These are phyloP conservation scores for Sylvia atricapilla DNA, from an alignment of 2,113 vertebrate species.

Conservation along the genomic window DNA sequence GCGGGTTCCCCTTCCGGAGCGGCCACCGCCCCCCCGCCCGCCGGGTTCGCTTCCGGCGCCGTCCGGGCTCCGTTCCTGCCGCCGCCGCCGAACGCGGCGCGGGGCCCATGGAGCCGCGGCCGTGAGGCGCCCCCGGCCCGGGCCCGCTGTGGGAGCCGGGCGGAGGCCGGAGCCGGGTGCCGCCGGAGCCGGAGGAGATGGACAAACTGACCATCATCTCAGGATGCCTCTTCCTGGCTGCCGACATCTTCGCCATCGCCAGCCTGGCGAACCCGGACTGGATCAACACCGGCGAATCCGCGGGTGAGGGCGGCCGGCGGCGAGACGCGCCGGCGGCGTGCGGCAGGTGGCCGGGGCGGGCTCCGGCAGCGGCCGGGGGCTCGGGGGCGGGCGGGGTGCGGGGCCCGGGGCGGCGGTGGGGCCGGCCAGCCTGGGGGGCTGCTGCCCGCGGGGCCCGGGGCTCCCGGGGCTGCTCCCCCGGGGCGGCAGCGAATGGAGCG, in stretches of 20 bases:
- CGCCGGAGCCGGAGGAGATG: slow-evolving; percentile 79
- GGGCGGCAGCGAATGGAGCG: background rate
- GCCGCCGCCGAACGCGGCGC: background rate
- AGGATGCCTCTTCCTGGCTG: slow-evolving; percentile 94
- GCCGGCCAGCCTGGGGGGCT: too few species aligned
- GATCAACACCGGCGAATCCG: slow-evolving; percentile 93
- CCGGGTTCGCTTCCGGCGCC: too few species aligned
- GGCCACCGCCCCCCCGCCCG: too few species aligned
- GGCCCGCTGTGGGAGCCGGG: slow-evolving; percentile 66
- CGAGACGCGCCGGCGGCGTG: background rate
- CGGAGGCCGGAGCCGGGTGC: slow-evolving; percentile 67
- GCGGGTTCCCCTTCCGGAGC: too few species aligned
- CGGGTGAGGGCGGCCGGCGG: slow-evolving; percentile 73
- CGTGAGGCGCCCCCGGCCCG: slow-evolving; percentile 67
- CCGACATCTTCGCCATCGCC: slow-evolving; percentile 95
- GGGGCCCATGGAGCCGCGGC: slow-evolving; percentile 71
- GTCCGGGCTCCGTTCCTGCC: too few species aligned
- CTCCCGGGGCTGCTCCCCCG: background rate
- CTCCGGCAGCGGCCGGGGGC: too few species aligned
- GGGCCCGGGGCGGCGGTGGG: too few species aligned
- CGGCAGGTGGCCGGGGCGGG: background rate
- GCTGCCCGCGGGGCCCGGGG: background rate
- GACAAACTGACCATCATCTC: slow-evolving; percentile 97
- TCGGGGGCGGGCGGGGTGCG: background rate
- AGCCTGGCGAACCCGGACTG: slow-evolving; percentile 94